phyloP scores from a whole-genome alignment of 2,113 vertebrate species.

The Pelmatolapia mariae region DNA sequence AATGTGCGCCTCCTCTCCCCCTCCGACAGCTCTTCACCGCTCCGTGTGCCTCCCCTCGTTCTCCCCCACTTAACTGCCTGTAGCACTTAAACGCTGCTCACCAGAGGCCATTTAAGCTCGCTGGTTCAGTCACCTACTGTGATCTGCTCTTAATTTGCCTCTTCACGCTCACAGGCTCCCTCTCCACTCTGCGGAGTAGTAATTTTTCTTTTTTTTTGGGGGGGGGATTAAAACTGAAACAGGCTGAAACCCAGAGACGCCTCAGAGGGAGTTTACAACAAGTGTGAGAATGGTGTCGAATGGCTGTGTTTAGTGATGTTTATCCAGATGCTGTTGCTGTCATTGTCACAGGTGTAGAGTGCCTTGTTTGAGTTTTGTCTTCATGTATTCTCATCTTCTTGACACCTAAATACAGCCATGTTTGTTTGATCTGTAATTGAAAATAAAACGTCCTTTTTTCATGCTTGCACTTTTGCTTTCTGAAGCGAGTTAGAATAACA shows the following conservation, averaged over 20 bases:
- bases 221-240: neutral
- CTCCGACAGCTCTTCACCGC: neutral
- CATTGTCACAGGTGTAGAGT: neutral
- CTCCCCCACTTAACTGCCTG: conserved; percentile 41
- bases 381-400: neutral
- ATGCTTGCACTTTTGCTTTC: neutral
- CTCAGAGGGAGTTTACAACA: neutral
- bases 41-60: neutral
- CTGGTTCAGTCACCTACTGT: conserved; percentile 29
- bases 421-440: neutral
- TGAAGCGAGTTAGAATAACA: neutral
- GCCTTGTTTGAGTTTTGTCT: neutral
- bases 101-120: conserved; percentile 50
- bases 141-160: conserved; percentile 51
- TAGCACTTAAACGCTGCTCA: conserved; percentile 55
- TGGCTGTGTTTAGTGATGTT: neutral
- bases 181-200: neutral
- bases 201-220: neutral
- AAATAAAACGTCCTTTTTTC: neutral
- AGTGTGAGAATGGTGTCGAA: neutral
- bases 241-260: neutral
- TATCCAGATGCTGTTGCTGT: neutral
- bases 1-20: neutral
- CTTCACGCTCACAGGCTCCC: neutral
- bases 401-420: neutral